Base-by-base conservation (phyloP, 1,140 invertebrate species). In the Panagrolaimus sp. region DNA sequence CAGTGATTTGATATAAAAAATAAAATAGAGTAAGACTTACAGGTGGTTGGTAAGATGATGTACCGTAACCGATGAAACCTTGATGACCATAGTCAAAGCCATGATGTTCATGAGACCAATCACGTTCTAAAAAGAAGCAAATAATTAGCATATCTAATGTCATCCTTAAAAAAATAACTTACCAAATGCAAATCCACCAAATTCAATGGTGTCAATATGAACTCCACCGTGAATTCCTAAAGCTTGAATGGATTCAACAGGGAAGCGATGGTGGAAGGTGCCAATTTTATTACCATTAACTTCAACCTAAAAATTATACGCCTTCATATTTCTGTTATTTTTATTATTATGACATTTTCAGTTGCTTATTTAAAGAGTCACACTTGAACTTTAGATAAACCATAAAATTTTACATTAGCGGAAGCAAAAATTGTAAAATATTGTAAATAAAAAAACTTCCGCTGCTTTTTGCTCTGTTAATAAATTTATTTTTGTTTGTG, bases 21-120 rank as follows among this genome's bases (percentile, higher is more conserved):
- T 38, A 38, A 2, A 38, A 2, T 4, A 38, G 2, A 2, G 2
- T 4, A 38, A 38, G 31, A 38, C 31, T 38, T 38, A 38, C 20
- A 4, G 51, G 51, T 57, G 51, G 51, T 27, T 57, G 51, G 51
- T 57, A 57, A 16, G n/a, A 20, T 20, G 20, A 20, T 14, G 20
- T 57, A 57, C 51, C 51, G 51, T 57, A 57, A 27, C 51, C 51
- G n/a, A 57, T 57, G 51, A 25, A 57, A 25, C 51, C 51, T 16
- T 16, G 13, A 16, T 57, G 51, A 16, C 51, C 51, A 27, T 57
- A 57, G n/a, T 57, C 51, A 16, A 25, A 57, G n/a, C 20, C 20
- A 27, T 57, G 20, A 16, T 57, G 51, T 20, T 11, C 9, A 20
- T 27, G 51, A 16, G 20, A 25, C 51, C 51, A 57, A 27, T 57